phyloP scores from a whole-genome alignment of 2,113 vertebrate species.

The Halcyon senegalensis region DNA sequence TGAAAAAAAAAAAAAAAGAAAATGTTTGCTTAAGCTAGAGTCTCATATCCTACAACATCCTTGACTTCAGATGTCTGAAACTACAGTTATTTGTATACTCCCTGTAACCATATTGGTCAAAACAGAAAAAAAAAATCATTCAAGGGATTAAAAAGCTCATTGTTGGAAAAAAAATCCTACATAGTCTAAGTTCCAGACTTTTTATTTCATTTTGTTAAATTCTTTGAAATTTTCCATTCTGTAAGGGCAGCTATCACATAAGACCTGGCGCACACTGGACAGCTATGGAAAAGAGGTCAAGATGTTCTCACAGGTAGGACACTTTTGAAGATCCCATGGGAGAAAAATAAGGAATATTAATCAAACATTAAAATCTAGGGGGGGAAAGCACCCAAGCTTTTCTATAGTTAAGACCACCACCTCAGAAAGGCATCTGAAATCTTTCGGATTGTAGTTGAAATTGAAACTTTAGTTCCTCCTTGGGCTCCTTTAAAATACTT shows the following conservation, averaged over 20 bases:
- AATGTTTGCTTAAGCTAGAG: neutral
- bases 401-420: neutral
- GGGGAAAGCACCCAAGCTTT: neutral
- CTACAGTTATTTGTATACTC: neutral
- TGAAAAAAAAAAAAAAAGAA: neutral
- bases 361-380: neutral
- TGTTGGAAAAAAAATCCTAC: neutral
- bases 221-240: neutral
- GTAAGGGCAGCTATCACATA: neutral
- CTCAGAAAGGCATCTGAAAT: neutral
- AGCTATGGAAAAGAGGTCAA: neutral
- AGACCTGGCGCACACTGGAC: neutral
- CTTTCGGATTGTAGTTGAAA: neutral
- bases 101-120: neutral
- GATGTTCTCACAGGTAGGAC: neutral
- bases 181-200: neutral
- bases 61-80: neutral
- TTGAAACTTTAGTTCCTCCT: neutral
- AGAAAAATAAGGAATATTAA: neutral
- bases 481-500: neutral
- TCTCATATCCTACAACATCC: neutral
- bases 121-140: neutral
- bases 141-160: neutral
- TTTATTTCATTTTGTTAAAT: neutral
- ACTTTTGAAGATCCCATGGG: neutral